Conservation (phyloP, 2,888 invertebrate species). For the Drosophila differens region DNA sequence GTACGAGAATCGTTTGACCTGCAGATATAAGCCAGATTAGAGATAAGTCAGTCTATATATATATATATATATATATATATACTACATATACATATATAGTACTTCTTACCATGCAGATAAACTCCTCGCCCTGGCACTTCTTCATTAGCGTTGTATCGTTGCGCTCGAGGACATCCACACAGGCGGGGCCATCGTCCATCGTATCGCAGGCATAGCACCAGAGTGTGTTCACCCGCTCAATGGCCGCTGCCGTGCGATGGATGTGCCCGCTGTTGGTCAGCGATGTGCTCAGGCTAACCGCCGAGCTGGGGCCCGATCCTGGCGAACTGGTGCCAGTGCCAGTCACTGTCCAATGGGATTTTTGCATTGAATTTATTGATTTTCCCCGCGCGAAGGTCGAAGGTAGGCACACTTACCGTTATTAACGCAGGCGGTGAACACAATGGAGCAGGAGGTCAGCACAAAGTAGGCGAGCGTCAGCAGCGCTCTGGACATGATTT, state of each 20-base stretch:
- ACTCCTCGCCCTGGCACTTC: conserved; percentile 91
- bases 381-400: conserved; percentile 34
- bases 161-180: conserved; percentile 88
- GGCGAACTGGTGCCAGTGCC: conserved; percentile 70
- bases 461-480: conserved; percentile 63
- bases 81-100: background rate
- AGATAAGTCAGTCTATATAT: background rate
- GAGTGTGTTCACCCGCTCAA: conserved; percentile 90
- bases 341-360: conserved; percentile 46
- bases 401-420: conserved; percentile 57
- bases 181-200: conserved; percentile 89
- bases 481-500: conserved; percentile 55
- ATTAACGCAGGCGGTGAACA: conserved; percentile 71
- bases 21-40: background rate
- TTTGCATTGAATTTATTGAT: conserved; percentile 54
- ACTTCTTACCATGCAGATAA: conserved; percentile 90
- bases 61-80: background rate
- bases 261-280: conserved; percentile 86
- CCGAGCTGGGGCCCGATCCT: conserved; percentile 77
- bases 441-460: conserved; percentile 63
- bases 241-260: conserved; percentile 92
- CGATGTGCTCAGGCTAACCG: conserved; percentile 74
- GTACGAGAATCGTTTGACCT: conserved; percentile 92
- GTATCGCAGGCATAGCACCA: conserved; percentile 94
- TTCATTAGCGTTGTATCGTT: conserved; percentile 87